A percentile compares a stretch with the other conserved stretches of the same genome.
Conservation (phyloP, 1,140 invertebrate species). For the Drosophila lini region DNA sequence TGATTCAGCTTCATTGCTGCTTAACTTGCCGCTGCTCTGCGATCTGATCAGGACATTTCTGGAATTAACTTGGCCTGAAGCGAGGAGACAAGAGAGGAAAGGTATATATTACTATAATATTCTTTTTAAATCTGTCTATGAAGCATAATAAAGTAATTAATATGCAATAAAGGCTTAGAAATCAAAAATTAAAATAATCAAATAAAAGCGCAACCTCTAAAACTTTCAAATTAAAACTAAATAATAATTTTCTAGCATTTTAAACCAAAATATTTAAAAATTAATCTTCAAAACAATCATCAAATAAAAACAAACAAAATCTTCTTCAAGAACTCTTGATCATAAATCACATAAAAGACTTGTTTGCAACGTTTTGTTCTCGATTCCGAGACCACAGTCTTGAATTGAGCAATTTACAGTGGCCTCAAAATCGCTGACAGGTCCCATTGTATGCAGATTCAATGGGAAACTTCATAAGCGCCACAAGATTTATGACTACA, state of each 20-base stretch:
- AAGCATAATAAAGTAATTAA: background rate
- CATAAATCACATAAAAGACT: background rate
- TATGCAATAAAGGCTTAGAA: background rate
- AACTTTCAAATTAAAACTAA: too few relatives aligned
- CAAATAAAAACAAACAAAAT: conserved; percentile 2
- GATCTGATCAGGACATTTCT: conserved; percentile 70
- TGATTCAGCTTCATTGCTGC: conserved; percentile 60
- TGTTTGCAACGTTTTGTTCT: conserved; percentile 13
- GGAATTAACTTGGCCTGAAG: conserved; percentile 50
- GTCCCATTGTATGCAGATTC: conserved; percentile 59
- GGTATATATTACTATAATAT: background rate
- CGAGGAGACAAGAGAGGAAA: background rate
- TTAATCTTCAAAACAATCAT: background rate
- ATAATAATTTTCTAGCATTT: background rate
- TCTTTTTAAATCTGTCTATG: too few relatives aligned
- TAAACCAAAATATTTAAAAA: background rate
- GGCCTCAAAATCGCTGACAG: conserved; percentile 30
- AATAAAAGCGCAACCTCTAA: background rate
- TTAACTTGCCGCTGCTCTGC: conserved; percentile 70
- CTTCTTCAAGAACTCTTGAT: background rate
- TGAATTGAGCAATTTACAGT: conserved; percentile 31
- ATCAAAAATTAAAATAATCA: too few relatives aligned
- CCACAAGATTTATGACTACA: conserved; percentile 73
- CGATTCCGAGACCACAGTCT: conserved; percentile 17
- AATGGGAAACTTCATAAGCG: conserved; percentile 56